Evolutionary conservation across 2,113 vertebrate genomes (phyloP).

Genomic region (Arizona elegans): DNA sequence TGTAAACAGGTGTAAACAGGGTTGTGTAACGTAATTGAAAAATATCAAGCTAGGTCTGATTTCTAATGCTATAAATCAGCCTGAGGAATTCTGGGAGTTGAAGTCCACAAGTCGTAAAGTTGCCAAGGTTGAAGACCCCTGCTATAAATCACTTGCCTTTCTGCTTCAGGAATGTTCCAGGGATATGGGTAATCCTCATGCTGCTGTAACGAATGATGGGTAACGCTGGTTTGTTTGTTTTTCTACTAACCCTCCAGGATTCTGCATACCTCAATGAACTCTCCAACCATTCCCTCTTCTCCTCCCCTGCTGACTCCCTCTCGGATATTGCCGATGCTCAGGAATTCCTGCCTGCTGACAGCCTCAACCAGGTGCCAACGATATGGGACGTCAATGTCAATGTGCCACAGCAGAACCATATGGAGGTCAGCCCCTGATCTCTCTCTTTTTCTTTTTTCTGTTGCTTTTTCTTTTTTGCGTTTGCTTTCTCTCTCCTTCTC

Average conservation of each 20-base stretch:
- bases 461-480: too few relatives aligned
- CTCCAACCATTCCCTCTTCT: slow-evolving; percentile 87
- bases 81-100: too few relatives aligned
- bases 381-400: slow-evolving; percentile 86
- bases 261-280: slow-evolving; percentile 86
- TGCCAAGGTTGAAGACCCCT: too few relatives aligned
- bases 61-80: not conserved
- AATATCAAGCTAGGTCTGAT: not conserved
- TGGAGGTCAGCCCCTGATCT: slow-evolving; percentile 71
- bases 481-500: too few relatives aligned
- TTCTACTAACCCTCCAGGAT: slow-evolving; percentile 71
- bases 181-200: not conserved
- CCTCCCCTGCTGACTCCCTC: slow-evolving; percentile 87
- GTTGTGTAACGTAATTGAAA: not conserved
- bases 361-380: slow-evolving; percentile 82
- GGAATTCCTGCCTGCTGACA: slow-evolving; percentile 77
- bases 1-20: not conserved
- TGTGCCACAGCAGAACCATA: slow-evolving; percentile 68
- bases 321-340: slow-evolving; percentile 83
- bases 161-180: not conserved
- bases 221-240: not conserved
- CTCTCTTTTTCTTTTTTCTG: too few relatives aligned
- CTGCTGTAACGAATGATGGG: not conserved
- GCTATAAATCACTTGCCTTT: not conserved
- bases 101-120: too few relatives aligned